Percentiles rank a stretch among this genome's conserved stretches.
phyloP scores from a whole-genome alignment of 1,140 invertebrate species.

The Drosophila nannoptera region DNA sequence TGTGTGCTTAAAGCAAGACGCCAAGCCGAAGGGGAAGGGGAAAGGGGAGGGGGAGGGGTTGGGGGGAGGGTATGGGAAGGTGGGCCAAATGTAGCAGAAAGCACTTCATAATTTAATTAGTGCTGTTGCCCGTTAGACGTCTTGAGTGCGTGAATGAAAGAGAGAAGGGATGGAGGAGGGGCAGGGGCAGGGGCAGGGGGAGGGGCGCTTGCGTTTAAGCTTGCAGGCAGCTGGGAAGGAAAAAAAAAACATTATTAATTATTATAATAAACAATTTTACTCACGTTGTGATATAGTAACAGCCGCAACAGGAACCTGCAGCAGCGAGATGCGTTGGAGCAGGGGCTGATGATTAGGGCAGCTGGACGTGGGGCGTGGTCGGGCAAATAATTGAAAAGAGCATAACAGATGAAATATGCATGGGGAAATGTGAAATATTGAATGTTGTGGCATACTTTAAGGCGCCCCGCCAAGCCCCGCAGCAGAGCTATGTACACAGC shows the following conservation, averaged over 20 bases:
- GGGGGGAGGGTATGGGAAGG: background rate
- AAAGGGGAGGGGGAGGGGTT: background rate
- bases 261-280: conserved; percentile 64
- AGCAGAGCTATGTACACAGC: background rate
- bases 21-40: no score
- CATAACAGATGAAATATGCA: conserved; percentile 43
- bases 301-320: conserved; percentile 1
- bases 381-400: conserved; percentile 38
- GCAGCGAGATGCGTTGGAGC: background rate
- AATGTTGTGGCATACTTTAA: conserved; percentile 21
- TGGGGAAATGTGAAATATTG: conserved; percentile 25
- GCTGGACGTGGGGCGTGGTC: background rate
- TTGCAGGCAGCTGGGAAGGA: conserved; percentile 6
- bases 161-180: no score
- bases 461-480: conserved; percentile 5
- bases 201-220: conserved; percentile 6
- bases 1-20: background rate
- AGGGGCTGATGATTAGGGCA: background rate
- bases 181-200: no score
- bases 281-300: conserved; percentile 46
- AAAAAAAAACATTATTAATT: conserved; percentile 55
- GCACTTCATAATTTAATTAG: conserved; percentile 76
- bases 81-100: conserved; percentile 65
- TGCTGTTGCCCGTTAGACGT: conserved; percentile 56
- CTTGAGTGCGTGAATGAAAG: background rate